Base-by-base conservation (phyloP, 1,140 invertebrate genomes). In the Bemisia tabaci region DNA sequence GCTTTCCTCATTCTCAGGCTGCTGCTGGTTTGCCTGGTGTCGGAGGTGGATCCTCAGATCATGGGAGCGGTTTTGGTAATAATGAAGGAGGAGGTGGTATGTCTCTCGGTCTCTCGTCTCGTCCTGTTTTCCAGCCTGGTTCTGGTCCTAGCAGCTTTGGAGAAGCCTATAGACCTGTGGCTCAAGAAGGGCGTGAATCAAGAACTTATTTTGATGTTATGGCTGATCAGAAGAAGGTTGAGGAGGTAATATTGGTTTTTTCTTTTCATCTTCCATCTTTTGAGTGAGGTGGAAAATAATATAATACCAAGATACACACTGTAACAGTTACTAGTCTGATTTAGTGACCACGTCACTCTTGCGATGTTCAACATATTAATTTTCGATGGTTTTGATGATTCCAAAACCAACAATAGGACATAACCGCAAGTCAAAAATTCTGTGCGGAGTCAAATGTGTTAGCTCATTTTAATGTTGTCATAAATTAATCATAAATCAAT, bases 131-230 rank as follows among this genome's bases (percentile, higher is more conserved):
- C 71, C 76, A 83, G 76, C 82, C 85, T 67, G 88, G 88, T n/a
- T 83, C 85, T 81, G 86, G 83, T 2, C 88, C 88, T 0, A 80
- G 85, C 69, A 83, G 83, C 65, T 83, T 90, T 75, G 90, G 90
- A 2, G 81, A 85, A 73, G 89, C 90, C 0, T 93, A 92, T 71
- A 80, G 82, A 22, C 82, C 85, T 1, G 71, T 80, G 1, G 72
- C 76, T 61, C 73, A 73, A 33, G 71, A 75, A 33, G 81, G 82
- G 68, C 79, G 82, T 25, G 78, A 72, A 71, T 82, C 80, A 77
- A 86, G 84, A 74, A 89, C 77, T 25, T 89, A 90, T 69, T 85
- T 92, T 70, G 89, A 94, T 71, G 82, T 87, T 65, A 81, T 85
- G 27, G 82, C 83, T 26, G 87, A 92, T 75, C 86, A 90, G 74